Evolutionary conservation across 2,797 vertebrate species (phyloP), one percentile per base, ranked within the genome.

Genomic region (Alcedo quadribrachys): DNA sequence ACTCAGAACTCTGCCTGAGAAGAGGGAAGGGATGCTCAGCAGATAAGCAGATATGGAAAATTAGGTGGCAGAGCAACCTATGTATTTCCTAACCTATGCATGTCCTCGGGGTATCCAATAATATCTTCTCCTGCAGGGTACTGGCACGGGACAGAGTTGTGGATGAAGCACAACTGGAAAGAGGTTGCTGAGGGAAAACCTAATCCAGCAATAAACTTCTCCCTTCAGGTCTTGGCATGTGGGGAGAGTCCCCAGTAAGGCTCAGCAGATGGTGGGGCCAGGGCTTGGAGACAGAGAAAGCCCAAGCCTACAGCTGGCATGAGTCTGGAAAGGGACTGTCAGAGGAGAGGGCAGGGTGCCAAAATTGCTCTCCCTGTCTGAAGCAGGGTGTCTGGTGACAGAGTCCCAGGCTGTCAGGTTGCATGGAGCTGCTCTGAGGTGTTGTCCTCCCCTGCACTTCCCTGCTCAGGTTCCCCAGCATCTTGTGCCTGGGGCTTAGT

Each of bases 211-310:
- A 4, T 74, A 67, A 16, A 6, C n/a, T 46, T 78, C 14, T 78
- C 22, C 21, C 9, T 48, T 13, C 4, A 5, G 24, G 1, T 9
- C n/a, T 28, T 35, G 35, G 24, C 0, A 1, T 1, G 1, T 2
- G 8, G 32, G 35, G 20, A 55, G 30, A 73, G 12, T 0, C 28
- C 25, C 79, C 0, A 0, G 21, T 11, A 58, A 16, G 45, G 42
- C 27, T 57, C 28, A 51, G 2, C 0, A 1, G 25, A 10, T 4
- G 27, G 4, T 1, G 1, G 14, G 24, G 8, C 5, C 21, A 32
- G 57, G 28, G 12, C 63, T 54, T 25, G 20, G 25, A 63, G 22
- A 4, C 4, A 15, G 28, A 53, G 48, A 67, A 85, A 68, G 18
- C 15, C 30, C 19, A 53, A 42, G 58, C 18, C 11, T 57, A 15